Percentiles rank a stretch among this genome's conserved stretches.
phyloP scores from a whole-genome alignment of 2,113 vertebrate genomes.

The Pseudorasbora parva region DNA sequence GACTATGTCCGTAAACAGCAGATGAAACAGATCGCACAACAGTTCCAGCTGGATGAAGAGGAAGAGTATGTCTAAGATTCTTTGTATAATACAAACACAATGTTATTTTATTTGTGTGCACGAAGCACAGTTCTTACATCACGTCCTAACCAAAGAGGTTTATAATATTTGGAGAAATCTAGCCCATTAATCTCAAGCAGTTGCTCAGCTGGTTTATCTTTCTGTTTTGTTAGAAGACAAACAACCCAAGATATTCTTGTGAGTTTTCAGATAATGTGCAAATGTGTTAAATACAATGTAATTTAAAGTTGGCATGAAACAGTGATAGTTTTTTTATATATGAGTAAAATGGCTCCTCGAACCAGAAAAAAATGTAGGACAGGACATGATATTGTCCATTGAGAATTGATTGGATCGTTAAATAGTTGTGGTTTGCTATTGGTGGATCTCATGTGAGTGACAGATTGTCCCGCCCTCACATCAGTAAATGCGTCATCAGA shows the following conservation, averaged over 20 bases:
- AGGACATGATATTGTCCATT: too few relatives aligned
- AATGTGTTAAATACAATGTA: not conserved
- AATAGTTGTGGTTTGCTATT: too few relatives aligned
- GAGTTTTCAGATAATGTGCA: not conserved
- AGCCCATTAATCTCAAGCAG: not conserved
- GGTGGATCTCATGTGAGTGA: too few relatives aligned
- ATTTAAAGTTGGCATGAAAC: too few relatives aligned
- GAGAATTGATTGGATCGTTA: too few relatives aligned
- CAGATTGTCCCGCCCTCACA: too few relatives aligned
- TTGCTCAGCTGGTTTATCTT: not conserved
- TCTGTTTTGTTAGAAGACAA: not conserved
- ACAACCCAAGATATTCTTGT: not conserved
- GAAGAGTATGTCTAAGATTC: slow-evolving; percentile 56
- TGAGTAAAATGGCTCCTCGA: too few relatives aligned
- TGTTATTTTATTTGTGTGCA: not conserved
- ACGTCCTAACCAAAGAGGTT: not conserved
- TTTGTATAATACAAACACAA: not conserved
- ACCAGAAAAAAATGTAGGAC: too few relatives aligned
- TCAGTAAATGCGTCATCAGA: too few relatives aligned
- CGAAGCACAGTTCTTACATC: not conserved
- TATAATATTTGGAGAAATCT: not conserved
- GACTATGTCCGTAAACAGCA: slow-evolving; percentile 82
- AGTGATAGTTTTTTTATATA: too few relatives aligned
- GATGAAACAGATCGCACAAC: slow-evolving; percentile 77
- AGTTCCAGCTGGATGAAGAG: slow-evolving; percentile 74